A percentile compares a stretch with the other conserved stretches of the same genome.
phyloP scores from a whole-genome alignment of 2,113 vertebrate species.

The Megalops atlanticus region DNA sequence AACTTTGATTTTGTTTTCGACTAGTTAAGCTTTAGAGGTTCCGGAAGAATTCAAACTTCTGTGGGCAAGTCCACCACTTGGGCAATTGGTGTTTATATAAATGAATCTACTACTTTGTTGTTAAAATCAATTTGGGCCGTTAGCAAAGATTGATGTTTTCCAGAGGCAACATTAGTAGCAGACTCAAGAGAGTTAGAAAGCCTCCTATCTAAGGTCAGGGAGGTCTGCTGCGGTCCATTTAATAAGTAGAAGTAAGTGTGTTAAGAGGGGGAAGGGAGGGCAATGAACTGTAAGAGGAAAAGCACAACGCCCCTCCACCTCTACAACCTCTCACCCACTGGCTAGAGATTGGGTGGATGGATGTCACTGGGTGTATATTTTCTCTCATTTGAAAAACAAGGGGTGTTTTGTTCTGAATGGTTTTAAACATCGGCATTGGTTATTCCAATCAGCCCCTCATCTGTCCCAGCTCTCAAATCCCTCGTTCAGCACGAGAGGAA shows the following conservation, averaged over 20 bases:
- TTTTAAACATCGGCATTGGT: constrained; percentile 61
- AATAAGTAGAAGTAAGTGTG: not conserved
- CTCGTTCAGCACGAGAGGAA: constrained; percentile 66
- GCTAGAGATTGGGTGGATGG: constrained; percentile 31
- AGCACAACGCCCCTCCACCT: not conserved
- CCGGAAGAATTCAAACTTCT: not conserved
- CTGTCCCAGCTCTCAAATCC: constrained; percentile 63
- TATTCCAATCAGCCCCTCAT: constrained; percentile 71
- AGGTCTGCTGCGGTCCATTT: not conserved
- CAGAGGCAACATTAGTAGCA: too few relatives aligned
- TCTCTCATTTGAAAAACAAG: constrained; percentile 61
- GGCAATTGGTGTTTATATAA: not conserved
- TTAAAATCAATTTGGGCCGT: too few relatives aligned
- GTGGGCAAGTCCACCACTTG: not conserved
- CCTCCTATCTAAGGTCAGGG: not conserved
- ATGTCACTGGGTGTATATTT: constrained; percentile 52
- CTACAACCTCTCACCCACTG: too few relatives aligned
- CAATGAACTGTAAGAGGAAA: not conserved
- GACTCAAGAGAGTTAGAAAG: not conserved
- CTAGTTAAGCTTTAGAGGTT: not conserved
- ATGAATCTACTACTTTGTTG: not conserved
- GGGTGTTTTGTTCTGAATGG: constrained; percentile 59
- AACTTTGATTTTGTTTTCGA: not conserved
- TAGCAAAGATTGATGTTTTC: too few relatives aligned
- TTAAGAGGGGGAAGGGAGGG: not conserved